phyloP scores from a whole-genome alignment of 37 sponge, comb jelly and placozoan species.

The Axinella damicornis region DNA sequence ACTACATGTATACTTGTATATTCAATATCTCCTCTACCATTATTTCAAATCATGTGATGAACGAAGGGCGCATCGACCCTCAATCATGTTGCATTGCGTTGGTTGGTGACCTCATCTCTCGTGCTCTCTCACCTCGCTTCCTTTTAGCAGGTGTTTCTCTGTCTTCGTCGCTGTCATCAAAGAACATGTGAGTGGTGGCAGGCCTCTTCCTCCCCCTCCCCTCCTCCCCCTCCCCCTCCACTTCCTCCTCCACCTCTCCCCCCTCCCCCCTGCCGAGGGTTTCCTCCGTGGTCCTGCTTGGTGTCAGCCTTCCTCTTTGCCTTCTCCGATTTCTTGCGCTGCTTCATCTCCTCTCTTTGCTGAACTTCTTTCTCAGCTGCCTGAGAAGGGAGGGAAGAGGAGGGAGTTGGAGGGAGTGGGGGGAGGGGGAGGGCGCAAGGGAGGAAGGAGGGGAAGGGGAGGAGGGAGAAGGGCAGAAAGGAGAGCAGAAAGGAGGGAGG shows the following conservation, averaged over 20 bases:
- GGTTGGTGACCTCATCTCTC: too few relatives aligned
- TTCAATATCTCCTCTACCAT: too few relatives aligned
- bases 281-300: too few relatives aligned
- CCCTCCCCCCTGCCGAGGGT: background rate
- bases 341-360: conserved; percentile 35
- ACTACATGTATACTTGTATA: too few relatives aligned
- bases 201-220: conserved; percentile 24
- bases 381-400: background rate
- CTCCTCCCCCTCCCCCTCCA: conserved; percentile 25
- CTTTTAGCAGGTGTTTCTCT: background rate
- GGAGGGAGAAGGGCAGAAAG: too few relatives aligned
- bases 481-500: background rate
- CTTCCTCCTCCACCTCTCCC: conserved; percentile 34
- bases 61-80: too few relatives aligned
- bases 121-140: conserved; percentile 1
- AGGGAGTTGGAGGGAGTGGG: too few relatives aligned
- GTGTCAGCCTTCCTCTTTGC: background rate
- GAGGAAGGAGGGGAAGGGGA: background rate
- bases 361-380: conserved; percentile 53
- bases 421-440: background rate
- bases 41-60: too few relatives aligned
- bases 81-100: too few relatives aligned
- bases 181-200: conserved; percentile 15
- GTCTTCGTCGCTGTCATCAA: conserved; percentile 33
- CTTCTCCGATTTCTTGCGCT: conserved; percentile 38